Conservation (phyloP, 1,140 invertebrate species). For the Aphelinus certus region DNA sequence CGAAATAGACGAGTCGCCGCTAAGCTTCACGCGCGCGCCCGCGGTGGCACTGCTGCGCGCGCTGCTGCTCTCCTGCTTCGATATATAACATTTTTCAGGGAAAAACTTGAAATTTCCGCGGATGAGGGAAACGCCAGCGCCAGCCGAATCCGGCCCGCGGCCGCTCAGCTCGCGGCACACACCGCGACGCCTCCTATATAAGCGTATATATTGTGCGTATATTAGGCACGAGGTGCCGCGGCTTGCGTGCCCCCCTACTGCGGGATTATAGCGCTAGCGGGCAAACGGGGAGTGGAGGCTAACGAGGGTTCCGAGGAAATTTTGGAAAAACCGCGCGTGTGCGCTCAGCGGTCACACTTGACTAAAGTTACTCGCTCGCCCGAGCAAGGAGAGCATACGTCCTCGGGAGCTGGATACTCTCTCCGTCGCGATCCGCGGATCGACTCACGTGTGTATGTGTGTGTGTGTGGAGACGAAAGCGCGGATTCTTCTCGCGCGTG, state of each 20-base stretch:
- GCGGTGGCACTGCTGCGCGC: constrained; percentile 46
- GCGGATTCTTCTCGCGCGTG: too few species aligned
- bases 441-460: too few species aligned
- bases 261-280: background rate
- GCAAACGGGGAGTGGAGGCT: background rate
- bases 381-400: constrained; percentile 53
- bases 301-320: background rate
- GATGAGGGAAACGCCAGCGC: constrained; percentile 51
- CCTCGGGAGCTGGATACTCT: constrained; percentile 22
- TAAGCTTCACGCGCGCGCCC: constrained; percentile 27
- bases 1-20: constrained; percentile 54
- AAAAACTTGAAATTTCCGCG: constrained; percentile 62
- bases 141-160: too few species aligned
- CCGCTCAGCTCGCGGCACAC: background rate
- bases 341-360: constrained; percentile 57
- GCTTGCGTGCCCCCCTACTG: background rate
- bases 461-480: too few species aligned
- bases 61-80: constrained; percentile 62
- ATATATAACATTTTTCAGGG: constrained; percentile 65
- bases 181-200: background rate
- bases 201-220: too few species aligned
- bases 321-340: background rate
- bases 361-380: constrained; percentile 60
- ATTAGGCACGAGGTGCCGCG: too few species aligned
- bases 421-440: too few species aligned